Evolutionary conservation across 2,113 vertebrate genomes (phyloP), one percentile per base, ranked within the genome.

Genomic region (Guaruba guarouba): DNA sequence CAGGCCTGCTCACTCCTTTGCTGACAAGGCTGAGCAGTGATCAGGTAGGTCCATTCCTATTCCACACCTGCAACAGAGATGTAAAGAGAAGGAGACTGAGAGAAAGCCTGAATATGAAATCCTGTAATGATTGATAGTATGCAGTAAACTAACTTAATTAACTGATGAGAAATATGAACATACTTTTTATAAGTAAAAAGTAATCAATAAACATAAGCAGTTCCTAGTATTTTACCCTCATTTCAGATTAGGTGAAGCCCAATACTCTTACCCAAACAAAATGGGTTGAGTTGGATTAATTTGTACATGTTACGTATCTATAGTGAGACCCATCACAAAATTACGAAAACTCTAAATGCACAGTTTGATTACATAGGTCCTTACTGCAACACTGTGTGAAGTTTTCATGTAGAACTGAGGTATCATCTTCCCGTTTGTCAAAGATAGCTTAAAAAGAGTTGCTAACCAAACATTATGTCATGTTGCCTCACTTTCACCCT

Each of bases 251-350:
- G 18, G 8, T 37, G 22, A 8, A 93, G 16, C 9, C 14, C 22
- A 59, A 15, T 6, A 35, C 3, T 28, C 23, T 73, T 39, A 62
- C n/a, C 25, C 28, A 54, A 49, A 63, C 2, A n/a, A 55, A 87
- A 49, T 22, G 1, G 5, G 27, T 73, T 51, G 43, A 83, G 22
- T 44, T 73, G 10, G n/a, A 73, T 9, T n/a, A 54, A 28, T 73
- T 77, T 69, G 61, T 33, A 51, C 24, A 39, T 0, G 0, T 27
- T 44, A 41, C 9, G 8, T 16, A 24, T n/a, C 35, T 39, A 27
- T 27, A 28, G 13, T 33, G 22, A 20, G 16, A 7, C 19, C 23
- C 37, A 35, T 18, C 5, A 17, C 23, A 11, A 68, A 88, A 55
- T 39, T 31, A 59, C 59, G 22, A 79, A 73, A 31, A 67, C 3